These are phyloP conservation scores for Lamprotornis superbus DNA, from an alignment of 2,113 vertebrate species.

Conservation along the genomic window DNA sequence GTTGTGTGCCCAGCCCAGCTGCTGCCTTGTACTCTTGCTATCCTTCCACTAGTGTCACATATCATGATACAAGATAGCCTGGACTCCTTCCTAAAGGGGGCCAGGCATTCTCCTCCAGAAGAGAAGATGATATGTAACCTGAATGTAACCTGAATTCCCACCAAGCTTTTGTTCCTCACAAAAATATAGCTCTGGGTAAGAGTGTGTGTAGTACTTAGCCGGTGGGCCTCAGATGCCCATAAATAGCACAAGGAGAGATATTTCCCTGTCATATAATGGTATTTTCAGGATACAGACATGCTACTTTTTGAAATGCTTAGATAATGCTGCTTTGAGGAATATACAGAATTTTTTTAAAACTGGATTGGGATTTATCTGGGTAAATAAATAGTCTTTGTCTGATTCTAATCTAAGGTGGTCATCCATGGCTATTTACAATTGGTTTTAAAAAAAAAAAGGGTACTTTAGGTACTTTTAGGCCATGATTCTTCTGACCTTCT, in stretches of 20 bases:
- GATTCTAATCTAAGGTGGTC: neutral
- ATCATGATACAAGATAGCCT: neutral
- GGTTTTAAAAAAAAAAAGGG: neutral
- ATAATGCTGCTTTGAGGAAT: neutral
- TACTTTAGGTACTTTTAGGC: neutral
- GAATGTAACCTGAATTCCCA: neutral
- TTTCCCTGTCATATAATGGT: neutral
- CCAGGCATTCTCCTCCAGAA: neutral
- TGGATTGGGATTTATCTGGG: neutral
- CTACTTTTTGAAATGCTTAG: neutral
- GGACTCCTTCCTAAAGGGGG: neutral
- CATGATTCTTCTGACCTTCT: neutral
- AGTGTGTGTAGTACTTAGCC: neutral
- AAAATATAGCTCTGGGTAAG: neutral
- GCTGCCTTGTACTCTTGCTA: neutral
- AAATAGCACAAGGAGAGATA: neutral
- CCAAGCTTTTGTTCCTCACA: neutral
- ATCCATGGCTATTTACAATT: neutral
- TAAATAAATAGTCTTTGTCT: neutral
- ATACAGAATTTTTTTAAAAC: neutral
- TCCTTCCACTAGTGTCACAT: neutral
- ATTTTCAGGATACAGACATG: neutral
- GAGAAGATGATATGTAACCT: neutral
- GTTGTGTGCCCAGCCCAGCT: slow-evolving; percentile 29
- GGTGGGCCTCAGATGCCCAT: neutral